Conservation (phyloP, 2,113 vertebrate species). For the Malaclemys terrapin region DNA sequence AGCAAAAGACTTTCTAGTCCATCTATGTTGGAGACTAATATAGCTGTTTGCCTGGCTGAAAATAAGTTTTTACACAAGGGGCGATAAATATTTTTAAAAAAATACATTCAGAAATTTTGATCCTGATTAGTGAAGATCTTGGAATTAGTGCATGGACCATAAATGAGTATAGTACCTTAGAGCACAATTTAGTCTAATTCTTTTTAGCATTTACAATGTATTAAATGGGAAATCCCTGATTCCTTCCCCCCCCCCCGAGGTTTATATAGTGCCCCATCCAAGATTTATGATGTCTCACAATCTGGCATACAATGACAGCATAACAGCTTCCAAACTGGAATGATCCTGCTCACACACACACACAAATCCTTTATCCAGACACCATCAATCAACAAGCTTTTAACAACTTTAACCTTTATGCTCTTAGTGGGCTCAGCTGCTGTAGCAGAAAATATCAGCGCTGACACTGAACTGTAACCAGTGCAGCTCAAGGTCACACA, state of each 20-base stretch:
- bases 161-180: not conserved
- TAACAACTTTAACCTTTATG: conserved; percentile 21
- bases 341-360: not conserved
- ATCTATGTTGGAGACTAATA: not conserved
- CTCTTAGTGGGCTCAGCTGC: not conserved
- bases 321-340: not conserved
- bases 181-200: not conserved
- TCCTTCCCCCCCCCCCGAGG: not conserved
- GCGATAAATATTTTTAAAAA: not conserved
- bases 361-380: not conserved
- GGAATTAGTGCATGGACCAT: not conserved
- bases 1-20: conserved; percentile 10
- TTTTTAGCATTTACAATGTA: not conserved
- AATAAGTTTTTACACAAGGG: not conserved
- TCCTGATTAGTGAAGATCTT: not conserved
- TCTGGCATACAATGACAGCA: not conserved
- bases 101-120: not conserved
- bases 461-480: not conserved
- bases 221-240: not conserved
- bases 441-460: conserved; percentile 19
- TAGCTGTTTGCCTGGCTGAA: not conserved
- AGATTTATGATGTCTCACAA: not conserved
- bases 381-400: conserved; percentile 4
- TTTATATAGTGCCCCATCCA: not conserved
- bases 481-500: conserved; percentile 30